Percentiles rank a stretch among this genome's conserved stretches.
Evolutionary conservation across 2,113 vertebrate genomes (phyloP).

Genomic region (Ranitomeya imitator): DNA sequence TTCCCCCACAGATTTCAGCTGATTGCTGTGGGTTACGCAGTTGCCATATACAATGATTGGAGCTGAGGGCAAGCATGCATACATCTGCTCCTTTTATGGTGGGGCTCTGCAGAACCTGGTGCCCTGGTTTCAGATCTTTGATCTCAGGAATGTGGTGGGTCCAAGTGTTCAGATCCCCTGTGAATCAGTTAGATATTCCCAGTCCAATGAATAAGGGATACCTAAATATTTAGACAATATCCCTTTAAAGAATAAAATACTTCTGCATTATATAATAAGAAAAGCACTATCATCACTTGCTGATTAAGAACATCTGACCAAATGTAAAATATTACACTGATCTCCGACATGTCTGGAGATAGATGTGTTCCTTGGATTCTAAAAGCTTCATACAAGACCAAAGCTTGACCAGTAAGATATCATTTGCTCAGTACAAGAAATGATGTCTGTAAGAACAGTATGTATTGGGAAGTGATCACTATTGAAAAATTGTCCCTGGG

Average conservation of each 20-base stretch:
- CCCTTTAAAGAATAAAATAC: neutral
- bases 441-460: neutral
- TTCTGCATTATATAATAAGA: neutral
- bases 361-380: neutral
- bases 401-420: neutral
- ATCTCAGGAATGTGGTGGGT: neutral
- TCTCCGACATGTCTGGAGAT: neutral
- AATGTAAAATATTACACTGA: neutral
- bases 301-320: neutral
- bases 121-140: too few species aligned
- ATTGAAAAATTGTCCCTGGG: constrained; percentile 6
- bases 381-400: neutral
- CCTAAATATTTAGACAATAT: too few species aligned
- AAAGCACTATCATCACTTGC: neutral
- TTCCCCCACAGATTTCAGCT: neutral
- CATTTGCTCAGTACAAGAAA: neutral
- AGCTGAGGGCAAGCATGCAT: too few species aligned
- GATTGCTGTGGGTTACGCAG: neutral
- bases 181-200: neutral
- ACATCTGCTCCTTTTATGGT: too few species aligned
- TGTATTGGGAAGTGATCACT: neutral
- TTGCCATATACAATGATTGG: too few species aligned
- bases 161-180: too few species aligned
- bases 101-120: too few species aligned
- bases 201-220: too few species aligned